These are phyloP conservation scores for Eupithecia exiguata DNA, from an alignment of 2,888 invertebrate genomes.

Conservation along the genomic window DNA sequence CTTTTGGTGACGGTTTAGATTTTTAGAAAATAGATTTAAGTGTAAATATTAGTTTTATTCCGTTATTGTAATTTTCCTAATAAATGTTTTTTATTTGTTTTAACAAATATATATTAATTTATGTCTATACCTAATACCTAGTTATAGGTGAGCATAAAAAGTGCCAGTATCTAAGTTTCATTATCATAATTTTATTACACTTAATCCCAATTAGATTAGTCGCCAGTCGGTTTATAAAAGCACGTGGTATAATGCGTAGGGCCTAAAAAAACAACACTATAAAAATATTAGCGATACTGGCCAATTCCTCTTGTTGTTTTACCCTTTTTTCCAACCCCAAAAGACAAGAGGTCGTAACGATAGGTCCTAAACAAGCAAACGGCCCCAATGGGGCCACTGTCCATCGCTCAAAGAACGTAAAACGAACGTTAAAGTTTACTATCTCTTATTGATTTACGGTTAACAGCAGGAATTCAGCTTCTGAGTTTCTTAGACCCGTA, in stretches of 20 bases:
- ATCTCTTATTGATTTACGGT: slow-evolving; percentile 7
- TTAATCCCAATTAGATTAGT: neutral
- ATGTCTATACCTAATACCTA: too few relatives aligned
- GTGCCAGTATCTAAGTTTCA: too few relatives aligned
- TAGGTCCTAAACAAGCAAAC: slow-evolving; percentile 15
- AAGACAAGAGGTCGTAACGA: slow-evolving; percentile 1
- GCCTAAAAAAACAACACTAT: neutral
- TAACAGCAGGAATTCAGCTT: neutral
- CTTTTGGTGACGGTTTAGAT: too few relatives aligned
- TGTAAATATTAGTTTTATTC: too few relatives aligned
- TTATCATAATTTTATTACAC: neutral
- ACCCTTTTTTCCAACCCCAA: slow-evolving; percentile 3
- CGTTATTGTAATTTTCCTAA: too few relatives aligned
- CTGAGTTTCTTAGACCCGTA: neutral
- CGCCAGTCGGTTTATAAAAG: neutral
- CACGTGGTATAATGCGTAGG: neutral
- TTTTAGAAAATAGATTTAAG: too few relatives aligned
- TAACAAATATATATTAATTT: too few relatives aligned
- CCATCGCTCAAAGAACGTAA: slow-evolving; percentile 3
- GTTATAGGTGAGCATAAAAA: too few relatives aligned
- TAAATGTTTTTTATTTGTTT: too few relatives aligned
- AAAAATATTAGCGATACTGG: slow-evolving; percentile 1
- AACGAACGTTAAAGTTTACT: neutral
- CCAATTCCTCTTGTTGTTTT: neutral
- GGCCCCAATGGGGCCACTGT: slow-evolving; percentile 3